Conservation (phyloP, 2,797 vertebrate species). For the Coreius guichenoti region DNA sequence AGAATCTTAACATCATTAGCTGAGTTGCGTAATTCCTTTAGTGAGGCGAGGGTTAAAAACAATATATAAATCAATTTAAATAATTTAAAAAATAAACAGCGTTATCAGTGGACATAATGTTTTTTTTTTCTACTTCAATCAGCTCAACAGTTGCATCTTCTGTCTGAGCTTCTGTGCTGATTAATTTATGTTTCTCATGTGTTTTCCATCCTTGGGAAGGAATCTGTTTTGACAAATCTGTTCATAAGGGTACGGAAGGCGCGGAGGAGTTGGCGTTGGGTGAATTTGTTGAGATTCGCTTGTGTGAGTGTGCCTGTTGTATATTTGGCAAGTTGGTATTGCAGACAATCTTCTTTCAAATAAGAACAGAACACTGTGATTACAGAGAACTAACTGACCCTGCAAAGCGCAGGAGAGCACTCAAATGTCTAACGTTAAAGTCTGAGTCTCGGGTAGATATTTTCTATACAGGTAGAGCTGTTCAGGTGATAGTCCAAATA, state of each 20-base stretch:
- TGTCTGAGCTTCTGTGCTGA: conserved; percentile 40
- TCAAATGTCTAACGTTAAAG: background rate
- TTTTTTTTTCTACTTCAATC: conserved; percentile 7
- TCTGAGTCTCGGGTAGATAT: background rate
- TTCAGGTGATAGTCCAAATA: conserved; percentile 1
- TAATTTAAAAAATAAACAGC: background rate
- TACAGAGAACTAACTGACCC: conserved; percentile 5
- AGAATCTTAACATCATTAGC: background rate
- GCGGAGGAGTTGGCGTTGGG: conserved; percentile 24
- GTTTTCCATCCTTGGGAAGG: conserved; percentile 44
- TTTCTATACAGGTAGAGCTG: background rate
- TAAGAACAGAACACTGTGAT: conserved; percentile 27
- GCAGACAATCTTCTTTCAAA: conserved; percentile 35
- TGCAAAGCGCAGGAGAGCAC: background rate
- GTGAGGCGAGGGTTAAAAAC: background rate
- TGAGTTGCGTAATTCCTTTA: background rate
- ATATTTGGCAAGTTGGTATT: conserved; percentile 26
- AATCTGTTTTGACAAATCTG: conserved; percentile 57
- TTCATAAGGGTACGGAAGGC: conserved; percentile 18
- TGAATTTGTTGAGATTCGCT: conserved; percentile 30
- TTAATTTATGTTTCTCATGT: conserved; percentile 50
- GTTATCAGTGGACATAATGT: background rate
- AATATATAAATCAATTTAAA: background rate
- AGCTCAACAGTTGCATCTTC: conserved; percentile 34
- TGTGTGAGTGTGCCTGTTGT: conserved; percentile 29